Evolutionary conservation across 2,888 invertebrate genomes (phyloP).

Genomic region (Dynastes grantii): DNA sequence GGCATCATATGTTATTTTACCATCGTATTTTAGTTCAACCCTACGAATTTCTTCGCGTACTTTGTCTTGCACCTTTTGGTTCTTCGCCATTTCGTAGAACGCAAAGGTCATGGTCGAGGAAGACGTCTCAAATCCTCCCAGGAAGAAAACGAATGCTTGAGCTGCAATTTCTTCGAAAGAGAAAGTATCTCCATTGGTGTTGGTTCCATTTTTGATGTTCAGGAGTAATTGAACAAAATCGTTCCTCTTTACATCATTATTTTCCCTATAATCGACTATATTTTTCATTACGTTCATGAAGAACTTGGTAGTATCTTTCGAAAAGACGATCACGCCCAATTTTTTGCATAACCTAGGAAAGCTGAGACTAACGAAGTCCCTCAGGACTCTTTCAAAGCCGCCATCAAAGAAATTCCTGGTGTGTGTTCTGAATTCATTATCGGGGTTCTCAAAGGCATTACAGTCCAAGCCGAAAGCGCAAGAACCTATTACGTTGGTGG

Average conservation of each 20-base stretch:
- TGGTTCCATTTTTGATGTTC: constrained; percentile 55
- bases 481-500: constrained; percentile 38
- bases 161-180: constrained; percentile 58
- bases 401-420: constrained; percentile 1
- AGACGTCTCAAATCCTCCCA: constrained; percentile 70
- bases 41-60: constrained; percentile 66
- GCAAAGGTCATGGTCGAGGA: constrained; percentile 66
- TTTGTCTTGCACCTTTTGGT: constrained; percentile 68
- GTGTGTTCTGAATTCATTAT: constrained; percentile 28
- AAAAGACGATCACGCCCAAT: constrained; percentile 53
- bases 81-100: constrained; percentile 66
- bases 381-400: constrained; percentile 17
- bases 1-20: constrained; percentile 67
- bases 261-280: constrained; percentile 58
- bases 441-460: constrained; percentile 32
- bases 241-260: constrained; percentile 56
- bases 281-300: constrained; percentile 60
- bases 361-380: constrained; percentile 57
- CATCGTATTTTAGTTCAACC: constrained; percentile 62
- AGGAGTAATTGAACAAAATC: constrained; percentile 66
- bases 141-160: constrained; percentile 68
- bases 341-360: constrained; percentile 54
- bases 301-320: constrained; percentile 60
- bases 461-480: constrained; percentile 46
- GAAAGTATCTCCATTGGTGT: background rate